Evolutionary conservation across 1,140 invertebrate genomes (phyloP).

Genomic region (Elymnias hypermnestra): DNA sequence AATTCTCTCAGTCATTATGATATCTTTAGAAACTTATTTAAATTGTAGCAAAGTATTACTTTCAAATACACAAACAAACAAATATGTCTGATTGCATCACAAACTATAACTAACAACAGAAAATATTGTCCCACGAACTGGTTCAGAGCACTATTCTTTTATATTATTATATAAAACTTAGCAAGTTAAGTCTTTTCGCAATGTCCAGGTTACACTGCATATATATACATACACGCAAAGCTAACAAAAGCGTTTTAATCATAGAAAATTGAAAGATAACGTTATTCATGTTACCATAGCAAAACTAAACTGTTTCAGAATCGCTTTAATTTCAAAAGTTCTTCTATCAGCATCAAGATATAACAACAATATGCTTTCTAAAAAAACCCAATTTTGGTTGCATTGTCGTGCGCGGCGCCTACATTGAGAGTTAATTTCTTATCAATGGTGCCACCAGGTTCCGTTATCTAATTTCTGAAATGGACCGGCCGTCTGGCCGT

Average conservation of each 20-base stretch:
- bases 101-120: too few relatives aligned
- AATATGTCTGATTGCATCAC: too few relatives aligned
- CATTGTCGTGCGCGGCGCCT: constrained; percentile 32
- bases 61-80: too few relatives aligned
- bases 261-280: neutral
- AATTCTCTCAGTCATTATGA: too few relatives aligned
- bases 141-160: too few relatives aligned
- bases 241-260: neutral
- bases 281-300: neutral
- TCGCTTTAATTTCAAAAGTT: constrained; percentile 11
- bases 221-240: too few relatives aligned
- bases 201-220: too few relatives aligned
- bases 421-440: constrained; percentile 46
- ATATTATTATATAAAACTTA: too few relatives aligned
- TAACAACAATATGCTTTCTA: constrained; percentile 48
- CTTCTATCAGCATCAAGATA: constrained; percentile 8
- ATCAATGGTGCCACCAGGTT: constrained; percentile 45
- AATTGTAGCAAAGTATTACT: too few relatives aligned
- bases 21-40: too few relatives aligned
- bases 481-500: constrained; percentile 36
- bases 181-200: too few relatives aligned
- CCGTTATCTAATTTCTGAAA: constrained; percentile 60
- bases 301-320: neutral
- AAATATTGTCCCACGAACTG: too few relatives aligned
- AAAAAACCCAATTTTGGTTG: constrained; percentile 44